Percentiles rank a stretch among this genome's conserved stretches.
These are phyloP conservation scores for Oreochromis tanganicae DNA, from an alignment of 2,113 vertebrate genomes.

Conservation along the genomic window DNA sequence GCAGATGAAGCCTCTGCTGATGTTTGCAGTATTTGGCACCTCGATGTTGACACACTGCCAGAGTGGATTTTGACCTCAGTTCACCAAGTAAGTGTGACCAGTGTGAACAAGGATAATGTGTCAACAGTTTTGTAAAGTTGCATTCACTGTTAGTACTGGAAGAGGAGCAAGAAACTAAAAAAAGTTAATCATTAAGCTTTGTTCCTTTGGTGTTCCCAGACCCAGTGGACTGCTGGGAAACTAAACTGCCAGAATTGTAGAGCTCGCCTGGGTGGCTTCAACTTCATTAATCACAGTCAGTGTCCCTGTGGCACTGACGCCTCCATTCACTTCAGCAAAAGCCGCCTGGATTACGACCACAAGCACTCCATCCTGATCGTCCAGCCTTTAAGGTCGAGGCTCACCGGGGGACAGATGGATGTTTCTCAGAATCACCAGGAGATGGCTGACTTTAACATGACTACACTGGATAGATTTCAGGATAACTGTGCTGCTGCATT, in stretches of 20 bases:
- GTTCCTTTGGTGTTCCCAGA: constrained; percentile 56
- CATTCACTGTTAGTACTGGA: background rate
- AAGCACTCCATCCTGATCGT: constrained; percentile 31
- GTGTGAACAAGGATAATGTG: background rate
- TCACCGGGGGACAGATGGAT: background rate
- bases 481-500: background rate
- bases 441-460: background rate
- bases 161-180: background rate
- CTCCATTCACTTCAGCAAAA: constrained; percentile 79
- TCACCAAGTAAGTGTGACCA: constrained; percentile 70
- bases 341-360: constrained; percentile 71
- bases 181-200: background rate
- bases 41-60: constrained; percentile 77
- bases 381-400: constrained; percentile 58
- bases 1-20: constrained; percentile 35
- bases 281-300: constrained; percentile 75
- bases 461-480: background rate
- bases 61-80: constrained; percentile 77
- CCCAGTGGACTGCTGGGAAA: constrained; percentile 83
- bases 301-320: constrained; percentile 77
- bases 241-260: constrained; percentile 82
- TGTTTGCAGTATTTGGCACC: constrained; percentile 76
- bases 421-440: background rate
- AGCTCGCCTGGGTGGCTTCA: constrained; percentile 80
- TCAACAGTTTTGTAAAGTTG: background rate